These are phyloP conservation scores for Micrasema longulum DNA, from an alignment of 1,140 invertebrate species.

Conservation along the genomic window DNA sequence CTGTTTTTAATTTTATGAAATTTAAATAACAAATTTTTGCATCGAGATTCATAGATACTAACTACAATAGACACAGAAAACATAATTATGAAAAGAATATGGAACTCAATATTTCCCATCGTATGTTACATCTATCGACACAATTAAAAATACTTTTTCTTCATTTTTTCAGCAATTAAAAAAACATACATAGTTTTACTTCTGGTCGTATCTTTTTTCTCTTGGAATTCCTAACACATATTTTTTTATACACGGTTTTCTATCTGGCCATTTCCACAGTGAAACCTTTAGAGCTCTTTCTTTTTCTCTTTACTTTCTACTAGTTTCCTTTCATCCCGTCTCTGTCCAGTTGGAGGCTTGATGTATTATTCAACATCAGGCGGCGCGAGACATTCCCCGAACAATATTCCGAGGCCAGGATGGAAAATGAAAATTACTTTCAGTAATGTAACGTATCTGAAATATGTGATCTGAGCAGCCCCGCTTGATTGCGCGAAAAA, in stretches of 20 bases:
- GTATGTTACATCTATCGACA: no score
- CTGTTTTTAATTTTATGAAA: no score
- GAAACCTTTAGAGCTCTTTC: slow-evolving; percentile 12
- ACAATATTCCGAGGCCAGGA: slow-evolving; percentile 3
- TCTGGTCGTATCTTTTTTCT: no score
- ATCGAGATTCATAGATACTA: no score
- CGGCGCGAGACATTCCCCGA: neutral
- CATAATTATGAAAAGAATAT: no score
- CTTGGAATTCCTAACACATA: neutral
- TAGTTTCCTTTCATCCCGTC: slow-evolving; percentile 11
- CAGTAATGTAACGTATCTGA: neutral
- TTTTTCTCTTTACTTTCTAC: slow-evolving; percentile 7
- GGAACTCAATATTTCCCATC: no score
- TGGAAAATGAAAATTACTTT: slow-evolving; percentile 4
- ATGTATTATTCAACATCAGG: slow-evolving; percentile 22
- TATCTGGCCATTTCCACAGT: slow-evolving; percentile 18
- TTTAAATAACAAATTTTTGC: no score
- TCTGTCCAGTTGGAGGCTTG: neutral
- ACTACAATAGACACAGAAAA: no score
- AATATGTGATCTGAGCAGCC: neutral
- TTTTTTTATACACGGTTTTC: neutral
- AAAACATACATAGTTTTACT: no score
- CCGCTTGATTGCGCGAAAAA: neutral
- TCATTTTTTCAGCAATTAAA: no score
- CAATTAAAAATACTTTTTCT: no score